Percentiles rank a stretch among this genome's conserved stretches.
Evolutionary conservation across 1,140 invertebrate genomes (phyloP).

Genomic region (Palaemon carinicauda): DNA sequence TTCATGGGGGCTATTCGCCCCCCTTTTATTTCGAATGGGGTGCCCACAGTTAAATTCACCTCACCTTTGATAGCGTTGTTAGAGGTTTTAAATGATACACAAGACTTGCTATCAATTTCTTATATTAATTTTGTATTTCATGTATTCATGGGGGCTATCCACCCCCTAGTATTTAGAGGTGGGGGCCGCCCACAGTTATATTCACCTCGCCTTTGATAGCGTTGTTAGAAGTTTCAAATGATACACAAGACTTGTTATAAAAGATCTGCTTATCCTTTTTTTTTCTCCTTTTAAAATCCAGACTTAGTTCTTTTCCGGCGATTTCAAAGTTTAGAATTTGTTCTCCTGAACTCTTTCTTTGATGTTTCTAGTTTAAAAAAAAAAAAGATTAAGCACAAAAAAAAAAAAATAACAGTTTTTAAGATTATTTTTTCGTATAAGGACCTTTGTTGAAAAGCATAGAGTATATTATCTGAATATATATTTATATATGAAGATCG

Average conservation of each 20-base stretch:
- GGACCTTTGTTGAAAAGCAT: too few species aligned
- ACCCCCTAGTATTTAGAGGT: too few species aligned
- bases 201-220: background rate
- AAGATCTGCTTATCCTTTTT: background rate
- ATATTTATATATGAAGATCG: slow-evolving; percentile 22
- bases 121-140: background rate
- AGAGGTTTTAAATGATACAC: slow-evolving; percentile 44
- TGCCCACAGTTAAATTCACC: background rate
- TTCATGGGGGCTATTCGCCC: too few species aligned
- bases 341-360: too few species aligned
- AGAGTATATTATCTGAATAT: background rate
- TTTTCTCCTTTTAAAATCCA: background rate
- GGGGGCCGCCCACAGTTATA: background rate
- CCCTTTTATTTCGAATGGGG: too few species aligned
- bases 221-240: slow-evolving; percentile 47
- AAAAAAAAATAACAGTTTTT: too few species aligned
- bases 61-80: slow-evolving; percentile 5
- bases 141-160: too few species aligned
- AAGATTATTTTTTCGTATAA: too few species aligned
- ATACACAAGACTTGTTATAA: background rate
- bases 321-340: too few species aligned
- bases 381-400: too few species aligned
- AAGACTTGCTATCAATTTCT: background rate
- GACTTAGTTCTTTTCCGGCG: too few species aligned
- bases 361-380: too few species aligned